These are phyloP conservation scores for Forpus xanthops DNA, from an alignment of 2,797 vertebrate species.

Conservation along the genomic window DNA sequence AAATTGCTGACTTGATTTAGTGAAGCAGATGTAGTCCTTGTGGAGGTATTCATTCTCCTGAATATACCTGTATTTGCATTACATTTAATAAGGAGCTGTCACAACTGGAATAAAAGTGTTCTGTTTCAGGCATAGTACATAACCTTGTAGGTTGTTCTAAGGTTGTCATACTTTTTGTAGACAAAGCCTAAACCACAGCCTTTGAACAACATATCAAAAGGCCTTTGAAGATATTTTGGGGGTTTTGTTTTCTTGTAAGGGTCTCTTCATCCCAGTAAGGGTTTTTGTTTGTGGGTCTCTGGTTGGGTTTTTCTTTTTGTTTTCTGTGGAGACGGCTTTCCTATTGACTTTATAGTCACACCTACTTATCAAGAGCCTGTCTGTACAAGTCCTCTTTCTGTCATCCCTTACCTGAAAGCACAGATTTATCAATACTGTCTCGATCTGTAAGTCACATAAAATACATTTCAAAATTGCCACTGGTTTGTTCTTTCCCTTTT, in stretches of 20 bases:
- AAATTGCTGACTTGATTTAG: background rate
- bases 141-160: background rate
- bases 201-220: slow-evolving; percentile 52
- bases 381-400: background rate
- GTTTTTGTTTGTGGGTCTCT: background rate
- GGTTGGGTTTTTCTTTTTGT: background rate
- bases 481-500: background rate
- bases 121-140: background rate
- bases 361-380: rapidly evolving
- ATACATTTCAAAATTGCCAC: background rate
- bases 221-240: slow-evolving; percentile 5
- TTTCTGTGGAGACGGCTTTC: background rate
- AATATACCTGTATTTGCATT: background rate
- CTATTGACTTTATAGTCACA: background rate
- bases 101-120: background rate
- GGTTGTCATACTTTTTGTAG: background rate
- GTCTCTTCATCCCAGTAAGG: background rate
- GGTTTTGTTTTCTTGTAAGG: background rate
- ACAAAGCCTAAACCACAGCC: slow-evolving; percentile 3
- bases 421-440: background rate
- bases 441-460: background rate
- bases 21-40: background rate
- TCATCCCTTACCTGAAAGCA: background rate
- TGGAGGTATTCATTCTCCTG: background rate
- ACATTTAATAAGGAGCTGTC: background rate